Conservation (phyloP, 2,113 vertebrate species). For the Ochotona curzoniae region DNA sequence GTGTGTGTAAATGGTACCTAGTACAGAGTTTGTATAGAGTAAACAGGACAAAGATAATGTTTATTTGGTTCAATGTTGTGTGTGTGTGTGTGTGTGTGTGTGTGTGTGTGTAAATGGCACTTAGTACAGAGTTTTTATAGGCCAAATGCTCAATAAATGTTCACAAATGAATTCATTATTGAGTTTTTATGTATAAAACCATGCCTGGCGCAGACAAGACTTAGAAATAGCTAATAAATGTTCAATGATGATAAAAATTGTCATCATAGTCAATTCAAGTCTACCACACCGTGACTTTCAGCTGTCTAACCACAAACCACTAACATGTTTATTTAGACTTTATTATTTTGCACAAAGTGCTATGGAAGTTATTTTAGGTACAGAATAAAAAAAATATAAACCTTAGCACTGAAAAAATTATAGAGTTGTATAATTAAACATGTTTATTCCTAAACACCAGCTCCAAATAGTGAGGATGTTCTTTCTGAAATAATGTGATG, state of each 20-base stretch:
- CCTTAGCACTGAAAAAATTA: background rate
- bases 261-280: background rate
- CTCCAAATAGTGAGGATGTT: background rate
- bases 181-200: background rate
- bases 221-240: background rate
- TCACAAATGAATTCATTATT: background rate
- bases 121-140: background rate
- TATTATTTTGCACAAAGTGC: background rate
- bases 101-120: background rate
- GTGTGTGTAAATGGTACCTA: background rate
- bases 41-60: background rate
- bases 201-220: background rate
- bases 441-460: background rate
- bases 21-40: background rate
- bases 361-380: background rate
- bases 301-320: background rate
- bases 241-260: background rate
- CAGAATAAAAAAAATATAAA: background rate
- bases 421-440: background rate
- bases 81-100: background rate
- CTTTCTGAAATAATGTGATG: background rate
- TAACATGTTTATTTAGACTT: slow-evolving; percentile 11
- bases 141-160: background rate
- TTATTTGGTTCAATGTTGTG: background rate
- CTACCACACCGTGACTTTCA: background rate